These are phyloP conservation scores for Struthio camelus DNA, from an alignment of 2,113 vertebrate species.

Conservation along the genomic window DNA sequence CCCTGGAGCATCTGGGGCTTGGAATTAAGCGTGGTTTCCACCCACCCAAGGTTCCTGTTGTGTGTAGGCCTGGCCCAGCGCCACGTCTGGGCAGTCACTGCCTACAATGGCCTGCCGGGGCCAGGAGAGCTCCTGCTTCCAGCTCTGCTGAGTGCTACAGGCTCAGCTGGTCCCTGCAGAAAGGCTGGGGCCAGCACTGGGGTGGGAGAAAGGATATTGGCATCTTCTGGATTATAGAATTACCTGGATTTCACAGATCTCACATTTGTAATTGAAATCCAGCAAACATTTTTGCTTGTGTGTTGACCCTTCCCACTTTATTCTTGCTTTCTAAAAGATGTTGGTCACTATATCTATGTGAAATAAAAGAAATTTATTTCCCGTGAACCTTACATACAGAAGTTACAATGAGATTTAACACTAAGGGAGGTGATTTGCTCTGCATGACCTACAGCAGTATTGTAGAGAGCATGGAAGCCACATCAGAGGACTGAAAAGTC, in stretches of 20 bases:
- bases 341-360: neutral
- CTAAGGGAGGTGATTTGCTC: neutral
- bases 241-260: neutral
- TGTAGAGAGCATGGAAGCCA: fast-evolving
- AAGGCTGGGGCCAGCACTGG: neutral
- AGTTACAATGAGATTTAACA: neutral
- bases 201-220: neutral
- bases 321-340: neutral
- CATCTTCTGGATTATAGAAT: neutral
- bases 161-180: neutral
- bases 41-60: neutral
- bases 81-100: neutral
- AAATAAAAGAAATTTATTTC: neutral
- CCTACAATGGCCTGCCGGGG: neutral
- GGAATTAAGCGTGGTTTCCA: neutral
- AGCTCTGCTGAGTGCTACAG: fast-evolving
- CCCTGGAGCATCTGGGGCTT: conserved; percentile 6
- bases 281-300: neutral
- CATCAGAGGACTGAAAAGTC: too few relatives aligned
- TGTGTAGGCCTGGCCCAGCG: neutral
- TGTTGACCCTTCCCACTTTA: neutral
- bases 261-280: neutral
- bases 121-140: neutral
- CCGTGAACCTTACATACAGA: neutral
- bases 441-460: neutral